These are phyloP conservation scores for Stenchaetothrips biformis DNA, from an alignment of 2,888 invertebrate genomes.

Conservation along the genomic window DNA sequence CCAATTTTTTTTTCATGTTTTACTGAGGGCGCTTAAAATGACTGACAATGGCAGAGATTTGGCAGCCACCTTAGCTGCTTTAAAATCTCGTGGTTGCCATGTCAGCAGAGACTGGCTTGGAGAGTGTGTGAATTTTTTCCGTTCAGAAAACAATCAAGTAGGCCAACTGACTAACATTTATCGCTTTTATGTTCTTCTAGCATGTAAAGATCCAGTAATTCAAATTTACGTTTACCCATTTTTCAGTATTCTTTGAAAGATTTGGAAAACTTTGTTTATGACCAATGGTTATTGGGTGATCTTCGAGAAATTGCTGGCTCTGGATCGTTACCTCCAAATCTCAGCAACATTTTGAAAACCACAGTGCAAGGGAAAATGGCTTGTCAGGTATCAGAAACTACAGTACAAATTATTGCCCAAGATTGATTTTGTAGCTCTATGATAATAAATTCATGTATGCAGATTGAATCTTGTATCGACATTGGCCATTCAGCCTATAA, in stretches of 20 bases:
- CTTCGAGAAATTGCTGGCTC: constrained; percentile 56
- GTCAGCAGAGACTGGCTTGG: neutral
- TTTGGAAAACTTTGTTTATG: constrained; percentile 54
- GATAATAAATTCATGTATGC: constrained; percentile 47
- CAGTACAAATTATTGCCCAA: neutral
- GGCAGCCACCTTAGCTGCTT: neutral
- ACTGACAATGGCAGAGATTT: neutral
- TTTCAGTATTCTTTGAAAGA: constrained; percentile 46
- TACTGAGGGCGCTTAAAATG: neutral
- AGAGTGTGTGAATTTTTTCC: constrained; percentile 1
- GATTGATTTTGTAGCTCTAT: neutral
- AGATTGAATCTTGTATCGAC: constrained; percentile 58
- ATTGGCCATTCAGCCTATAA: constrained; percentile 53
- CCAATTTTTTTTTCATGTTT: too few relatives aligned
- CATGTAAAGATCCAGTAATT: neutral
- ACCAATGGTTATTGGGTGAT: constrained; percentile 64
- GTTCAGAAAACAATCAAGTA: constrained; percentile 1
- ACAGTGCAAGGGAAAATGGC: neutral
- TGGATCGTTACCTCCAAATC: constrained; percentile 55
- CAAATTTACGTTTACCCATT: neutral
- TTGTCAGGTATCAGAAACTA: neutral
- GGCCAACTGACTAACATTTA: neutral
- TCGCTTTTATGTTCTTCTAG: neutral
- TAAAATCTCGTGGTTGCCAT: neutral
- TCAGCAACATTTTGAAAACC: constrained; percentile 41